phyloP scores from a whole-genome alignment of 2,113 vertebrate genomes.

The Phainopepla nitens region DNA sequence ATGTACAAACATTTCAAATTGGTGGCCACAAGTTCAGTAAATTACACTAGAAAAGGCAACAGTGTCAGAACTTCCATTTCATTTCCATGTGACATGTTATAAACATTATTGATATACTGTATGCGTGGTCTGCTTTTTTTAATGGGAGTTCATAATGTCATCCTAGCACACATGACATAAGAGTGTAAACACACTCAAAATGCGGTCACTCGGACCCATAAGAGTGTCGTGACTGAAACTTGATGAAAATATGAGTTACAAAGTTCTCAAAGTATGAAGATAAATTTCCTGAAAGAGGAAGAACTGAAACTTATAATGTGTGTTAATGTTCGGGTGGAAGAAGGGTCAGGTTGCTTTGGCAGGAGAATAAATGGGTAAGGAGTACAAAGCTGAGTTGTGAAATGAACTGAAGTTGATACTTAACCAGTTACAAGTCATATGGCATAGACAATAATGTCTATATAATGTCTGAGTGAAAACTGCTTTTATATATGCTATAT shows the following conservation, averaged over 20 bases:
- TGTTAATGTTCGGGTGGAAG: neutral
- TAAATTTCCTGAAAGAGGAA: slow-evolving; percentile 14
- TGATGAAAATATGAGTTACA: neutral
- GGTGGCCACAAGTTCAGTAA: neutral
- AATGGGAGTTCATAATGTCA: neutral
- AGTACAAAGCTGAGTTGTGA: neutral
- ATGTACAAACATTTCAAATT: neutral
- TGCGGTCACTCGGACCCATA: neutral
- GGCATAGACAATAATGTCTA: neutral
- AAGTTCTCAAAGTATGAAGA: neutral
- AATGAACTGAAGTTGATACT: neutral
- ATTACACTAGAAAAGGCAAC: neutral
- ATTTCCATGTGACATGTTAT: neutral
- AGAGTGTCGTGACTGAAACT: neutral
- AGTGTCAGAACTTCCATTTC: neutral
- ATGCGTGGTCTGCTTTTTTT: neutral
- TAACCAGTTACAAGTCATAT: neutral
- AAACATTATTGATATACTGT: neutral
- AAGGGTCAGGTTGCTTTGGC: slow-evolving; percentile 1
- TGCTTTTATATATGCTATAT: neutral
- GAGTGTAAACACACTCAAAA: neutral
- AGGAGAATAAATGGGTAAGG: slow-evolving; percentile 4
- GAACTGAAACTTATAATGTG: neutral
- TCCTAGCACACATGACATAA: neutral
- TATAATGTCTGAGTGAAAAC: neutral